Evolutionary conservation across 1,140 invertebrate genomes (phyloP).

Genomic region (Acromyrmex charruanus): DNA sequence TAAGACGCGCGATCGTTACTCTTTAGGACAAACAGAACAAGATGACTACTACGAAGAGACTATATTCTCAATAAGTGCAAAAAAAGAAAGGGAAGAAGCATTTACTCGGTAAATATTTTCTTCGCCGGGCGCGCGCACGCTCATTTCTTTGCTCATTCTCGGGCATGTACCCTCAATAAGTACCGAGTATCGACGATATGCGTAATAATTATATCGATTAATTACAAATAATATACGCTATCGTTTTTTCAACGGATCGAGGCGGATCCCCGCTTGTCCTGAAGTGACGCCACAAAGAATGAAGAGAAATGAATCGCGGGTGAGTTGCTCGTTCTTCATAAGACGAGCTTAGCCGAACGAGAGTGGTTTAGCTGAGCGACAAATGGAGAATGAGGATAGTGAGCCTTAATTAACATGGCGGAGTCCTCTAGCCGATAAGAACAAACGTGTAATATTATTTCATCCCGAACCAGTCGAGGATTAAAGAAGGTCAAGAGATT

Average conservation of each 20-base stretch:
- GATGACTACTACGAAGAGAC: slow-evolving; percentile 28
- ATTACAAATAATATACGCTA: slow-evolving; percentile 40
- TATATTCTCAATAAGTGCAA: slow-evolving; percentile 44
- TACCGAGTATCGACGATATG: slow-evolving; percentile 52
- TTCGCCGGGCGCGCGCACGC: slow-evolving; percentile 35
- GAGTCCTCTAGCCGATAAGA: not conserved
- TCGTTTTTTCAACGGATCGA: slow-evolving; percentile 31
- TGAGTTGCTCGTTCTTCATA: slow-evolving; percentile 23
- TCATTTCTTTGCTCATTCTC: slow-evolving; percentile 63
- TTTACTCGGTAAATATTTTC: slow-evolving; percentile 71
- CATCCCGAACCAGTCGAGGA: not conserved
- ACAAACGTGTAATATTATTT: slow-evolving; percentile 26
- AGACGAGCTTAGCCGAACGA: not conserved
- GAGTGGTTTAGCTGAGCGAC: not conserved
- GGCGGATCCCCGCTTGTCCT: not conserved
- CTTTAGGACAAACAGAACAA: slow-evolving; percentile 56
- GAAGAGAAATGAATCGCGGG: slow-evolving; percentile 33
- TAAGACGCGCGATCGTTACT: slow-evolving; percentile 59
- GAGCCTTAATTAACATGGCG: not conserved
- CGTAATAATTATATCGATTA: slow-evolving; percentile 61
- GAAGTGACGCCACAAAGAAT: slow-evolving; percentile 10
- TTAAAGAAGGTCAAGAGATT: not conserved
- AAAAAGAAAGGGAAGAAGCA: slow-evolving; percentile 33
- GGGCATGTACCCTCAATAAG: slow-evolving; percentile 53
- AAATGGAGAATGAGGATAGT: not conserved